phyloP scores from a whole-genome alignment of 1,140 invertebrate species.

The Papilio glaucus region DNA sequence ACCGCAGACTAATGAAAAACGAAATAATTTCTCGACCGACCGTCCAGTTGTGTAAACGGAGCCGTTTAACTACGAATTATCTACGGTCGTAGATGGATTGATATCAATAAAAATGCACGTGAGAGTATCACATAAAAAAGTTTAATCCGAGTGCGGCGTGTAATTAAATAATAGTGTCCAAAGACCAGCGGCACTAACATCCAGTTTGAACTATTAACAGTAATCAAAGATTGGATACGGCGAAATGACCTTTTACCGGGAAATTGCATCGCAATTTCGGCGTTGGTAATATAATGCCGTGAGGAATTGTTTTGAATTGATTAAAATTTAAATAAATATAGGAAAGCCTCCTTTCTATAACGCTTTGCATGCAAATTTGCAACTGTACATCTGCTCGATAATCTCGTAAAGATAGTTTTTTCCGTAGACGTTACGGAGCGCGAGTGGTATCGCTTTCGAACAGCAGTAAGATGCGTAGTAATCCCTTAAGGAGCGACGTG shows the following conservation, averaged over 20 bases:
- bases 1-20: constrained; percentile 49
- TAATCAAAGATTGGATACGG: constrained; percentile 74
- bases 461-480: constrained; percentile 46
- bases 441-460: constrained; percentile 31
- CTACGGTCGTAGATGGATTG: constrained; percentile 62
- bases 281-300: constrained; percentile 41
- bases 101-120: constrained; percentile 62
- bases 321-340: constrained; percentile 35
- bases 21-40: constrained; percentile 42
- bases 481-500: constrained; percentile 54
- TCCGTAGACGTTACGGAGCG: constrained; percentile 5
- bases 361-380: constrained; percentile 35
- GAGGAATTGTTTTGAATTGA: constrained; percentile 46
- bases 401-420: constrained; percentile 32
- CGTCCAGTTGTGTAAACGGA: constrained; percentile 45
- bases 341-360: constrained; percentile 37
- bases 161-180: constrained; percentile 77
- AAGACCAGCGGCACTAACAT: constrained; percentile 77
- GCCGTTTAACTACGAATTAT: constrained; percentile 41
- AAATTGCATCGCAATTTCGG: constrained; percentile 50
- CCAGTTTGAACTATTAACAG: constrained; percentile 64
- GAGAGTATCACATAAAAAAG: constrained; percentile 61
- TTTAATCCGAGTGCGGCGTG: constrained; percentile 69
- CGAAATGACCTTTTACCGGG: constrained; percentile 62
- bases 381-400: constrained; percentile 25